These are phyloP conservation scores for Sphaeramia orbicularis DNA, from an alignment of 2,797 vertebrate species.

Conservation along the genomic window DNA sequence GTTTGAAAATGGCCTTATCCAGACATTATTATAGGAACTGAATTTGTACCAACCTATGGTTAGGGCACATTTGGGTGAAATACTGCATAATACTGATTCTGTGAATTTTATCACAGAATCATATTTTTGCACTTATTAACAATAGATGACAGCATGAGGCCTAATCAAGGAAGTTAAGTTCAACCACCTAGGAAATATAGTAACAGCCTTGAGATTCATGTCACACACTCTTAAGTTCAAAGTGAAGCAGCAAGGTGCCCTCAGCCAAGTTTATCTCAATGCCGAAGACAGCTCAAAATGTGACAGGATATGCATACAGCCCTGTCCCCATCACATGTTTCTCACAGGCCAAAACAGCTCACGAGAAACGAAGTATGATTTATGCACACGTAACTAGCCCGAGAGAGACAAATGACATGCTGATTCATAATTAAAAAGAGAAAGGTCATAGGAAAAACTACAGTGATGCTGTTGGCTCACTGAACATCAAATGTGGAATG, in stretches of 20 bases:
- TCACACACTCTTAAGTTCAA: conserved; percentile 34
- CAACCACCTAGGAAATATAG: conserved; percentile 10
- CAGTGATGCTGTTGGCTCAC: neutral
- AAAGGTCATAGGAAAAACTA: neutral
- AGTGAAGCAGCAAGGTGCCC: conserved; percentile 19
- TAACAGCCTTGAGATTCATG: conserved; percentile 27
- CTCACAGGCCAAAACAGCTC: conserved; percentile 1
- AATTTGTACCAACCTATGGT: conserved; percentile 47
- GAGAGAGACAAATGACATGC: conserved; percentile 1
- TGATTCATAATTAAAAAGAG: conserved; percentile 1
- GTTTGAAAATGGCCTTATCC: too few species aligned
- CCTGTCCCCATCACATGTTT: conserved; percentile 7
- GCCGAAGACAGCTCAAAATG: neutral
- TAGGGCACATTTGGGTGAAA: conserved; percentile 42
- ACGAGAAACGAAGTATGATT: neutral
- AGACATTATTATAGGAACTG: conserved; percentile 50
- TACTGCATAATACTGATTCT: conserved; percentile 13
- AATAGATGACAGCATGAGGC: conserved; percentile 16
- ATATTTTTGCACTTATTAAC: conserved; percentile 1
- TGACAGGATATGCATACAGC: conserved; percentile 4
- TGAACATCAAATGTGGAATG: neutral
- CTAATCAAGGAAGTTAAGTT: conserved; percentile 20
- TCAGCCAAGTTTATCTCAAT: conserved; percentile 27
- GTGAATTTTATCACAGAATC: conserved; percentile 52
- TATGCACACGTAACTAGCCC: neutral